phyloP scores from a whole-genome alignment of 2,888 invertebrate species.

The Eurois occulta region DNA sequence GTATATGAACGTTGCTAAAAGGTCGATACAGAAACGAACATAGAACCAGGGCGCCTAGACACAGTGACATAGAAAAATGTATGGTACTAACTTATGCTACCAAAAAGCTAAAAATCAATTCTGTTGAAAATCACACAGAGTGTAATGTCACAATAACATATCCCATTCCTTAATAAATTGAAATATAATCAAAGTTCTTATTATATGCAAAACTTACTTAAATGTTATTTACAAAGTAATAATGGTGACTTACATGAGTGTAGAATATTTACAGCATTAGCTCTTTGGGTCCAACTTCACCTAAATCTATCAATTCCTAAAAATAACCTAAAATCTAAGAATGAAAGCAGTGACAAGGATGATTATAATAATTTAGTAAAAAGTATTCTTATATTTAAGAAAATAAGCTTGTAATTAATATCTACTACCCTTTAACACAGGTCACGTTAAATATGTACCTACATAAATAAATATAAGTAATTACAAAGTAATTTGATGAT shows the following conservation, averaged over 20 bases:
- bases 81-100: not conserved
- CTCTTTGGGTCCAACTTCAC: slow-evolving; percentile 67
- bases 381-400: slow-evolving; percentile 16
- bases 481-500: not conserved
- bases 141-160: slow-evolving; percentile 1
- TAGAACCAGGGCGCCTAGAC: not conserved
- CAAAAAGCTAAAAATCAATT: not conserved
- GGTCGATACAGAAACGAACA: not conserved
- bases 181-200: slow-evolving; percentile 10
- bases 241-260: slow-evolving; percentile 51
- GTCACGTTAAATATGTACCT: slow-evolving; percentile 2
- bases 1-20: not conserved
- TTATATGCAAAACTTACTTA: slow-evolving; percentile 25
- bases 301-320: slow-evolving; percentile 64
- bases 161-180: not conserved
- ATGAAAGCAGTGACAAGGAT: slow-evolving; percentile 53
- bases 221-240: slow-evolving; percentile 55
- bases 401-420: slow-evolving; percentile 27
- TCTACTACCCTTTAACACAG: slow-evolving; percentile 24
- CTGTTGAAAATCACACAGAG: not conserved
- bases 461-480: not conserved
- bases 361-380: slow-evolving; percentile 40
- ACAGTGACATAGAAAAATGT: not conserved
- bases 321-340: slow-evolving; percentile 54
- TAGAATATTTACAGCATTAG: slow-evolving; percentile 63